Evolutionary conservation across 2,797 vertebrate genomes (phyloP).

Genomic region (Myotis daubentonii): DNA sequence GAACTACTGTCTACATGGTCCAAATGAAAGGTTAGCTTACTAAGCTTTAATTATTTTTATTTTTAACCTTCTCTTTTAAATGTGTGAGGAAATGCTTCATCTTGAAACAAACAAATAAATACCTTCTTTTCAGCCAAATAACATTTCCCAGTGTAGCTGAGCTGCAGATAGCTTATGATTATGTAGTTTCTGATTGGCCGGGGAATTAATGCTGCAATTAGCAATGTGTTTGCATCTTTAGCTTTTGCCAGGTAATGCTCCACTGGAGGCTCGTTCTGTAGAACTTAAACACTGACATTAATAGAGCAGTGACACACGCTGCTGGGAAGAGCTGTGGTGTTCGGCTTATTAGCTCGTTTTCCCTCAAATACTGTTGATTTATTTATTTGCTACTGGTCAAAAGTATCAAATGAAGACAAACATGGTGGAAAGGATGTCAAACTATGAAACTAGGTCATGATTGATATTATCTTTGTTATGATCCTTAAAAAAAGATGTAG

Average conservation of each 20-base stretch:
- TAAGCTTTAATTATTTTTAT: neutral
- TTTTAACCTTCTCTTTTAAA: neutral
- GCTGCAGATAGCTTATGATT: neutral
- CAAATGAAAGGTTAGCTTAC: neutral
- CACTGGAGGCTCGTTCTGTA: constrained; percentile 60
- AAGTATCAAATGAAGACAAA: constrained; percentile 17
- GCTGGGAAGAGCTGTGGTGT: constrained; percentile 66
- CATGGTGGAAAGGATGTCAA: neutral
- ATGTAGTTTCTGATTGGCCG: neutral
- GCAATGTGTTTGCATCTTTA: constrained; percentile 55
- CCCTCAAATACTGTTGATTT: constrained; percentile 63
- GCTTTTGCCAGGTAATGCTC: constrained; percentile 50
- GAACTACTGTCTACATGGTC: neutral
- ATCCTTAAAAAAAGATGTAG: neutral
- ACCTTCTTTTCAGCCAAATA: constrained; percentile 12
- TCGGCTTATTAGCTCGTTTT: constrained; percentile 71
- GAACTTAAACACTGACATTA: constrained; percentile 70
- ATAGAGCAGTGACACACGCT: constrained; percentile 67
- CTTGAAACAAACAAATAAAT: neutral
- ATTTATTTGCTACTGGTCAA: constrained; percentile 41
- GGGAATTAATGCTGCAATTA: constrained; percentile 48
- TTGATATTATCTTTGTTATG: neutral
- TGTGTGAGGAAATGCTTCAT: neutral
- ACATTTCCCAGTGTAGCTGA: neutral
- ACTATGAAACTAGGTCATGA: constrained; percentile 17